phyloP scores from a whole-genome alignment of 2,797 vertebrate genomes.

The Enteromius radiatus region DNA sequence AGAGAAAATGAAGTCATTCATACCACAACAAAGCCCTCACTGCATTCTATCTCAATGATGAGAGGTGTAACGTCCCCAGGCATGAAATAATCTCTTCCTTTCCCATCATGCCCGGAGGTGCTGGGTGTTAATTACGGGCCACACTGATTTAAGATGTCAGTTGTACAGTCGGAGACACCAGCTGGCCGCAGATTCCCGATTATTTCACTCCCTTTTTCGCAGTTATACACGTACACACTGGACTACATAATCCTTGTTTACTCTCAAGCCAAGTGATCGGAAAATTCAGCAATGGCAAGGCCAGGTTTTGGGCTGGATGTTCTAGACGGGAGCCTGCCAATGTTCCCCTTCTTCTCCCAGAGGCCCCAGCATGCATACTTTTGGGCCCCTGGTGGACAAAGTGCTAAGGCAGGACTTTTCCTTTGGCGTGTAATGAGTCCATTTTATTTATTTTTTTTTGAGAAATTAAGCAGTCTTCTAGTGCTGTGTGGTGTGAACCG shows the following conservation, averaged over 20 bases:
- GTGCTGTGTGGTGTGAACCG: background rate
- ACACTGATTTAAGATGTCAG: slow-evolving; percentile 58
- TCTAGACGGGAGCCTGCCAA: slow-evolving; percentile 15
- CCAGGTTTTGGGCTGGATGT: slow-evolving; percentile 50
- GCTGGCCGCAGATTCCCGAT: slow-evolving; percentile 30
- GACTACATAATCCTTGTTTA: slow-evolving; percentile 52
- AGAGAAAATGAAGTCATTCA: slow-evolving; percentile 46
- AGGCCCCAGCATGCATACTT: slow-evolving; percentile 15
- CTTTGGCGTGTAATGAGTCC: background rate
- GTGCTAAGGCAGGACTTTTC: slow-evolving; percentile 17
- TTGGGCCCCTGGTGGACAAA: background rate
- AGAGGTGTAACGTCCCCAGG: slow-evolving; percentile 43
- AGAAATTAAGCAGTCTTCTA: background rate
- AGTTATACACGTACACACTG: slow-evolving; percentile 33
- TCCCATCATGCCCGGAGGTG: slow-evolving; percentile 38
- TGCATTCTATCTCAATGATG: slow-evolving; percentile 46
- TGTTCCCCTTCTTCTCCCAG: background rate
- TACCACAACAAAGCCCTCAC: slow-evolving; percentile 31
- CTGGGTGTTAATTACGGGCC: slow-evolving; percentile 54
- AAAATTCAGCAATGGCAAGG: slow-evolving; percentile 54
- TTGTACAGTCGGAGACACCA: slow-evolving; percentile 49
- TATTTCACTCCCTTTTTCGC: slow-evolving; percentile 8
- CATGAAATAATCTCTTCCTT: slow-evolving; percentile 47
- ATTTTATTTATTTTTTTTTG: background rate
- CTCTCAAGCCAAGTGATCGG: slow-evolving; percentile 44